Conservation (phyloP, 2,888 invertebrate genomes). For the Sarcophaga carnaria region DNA sequence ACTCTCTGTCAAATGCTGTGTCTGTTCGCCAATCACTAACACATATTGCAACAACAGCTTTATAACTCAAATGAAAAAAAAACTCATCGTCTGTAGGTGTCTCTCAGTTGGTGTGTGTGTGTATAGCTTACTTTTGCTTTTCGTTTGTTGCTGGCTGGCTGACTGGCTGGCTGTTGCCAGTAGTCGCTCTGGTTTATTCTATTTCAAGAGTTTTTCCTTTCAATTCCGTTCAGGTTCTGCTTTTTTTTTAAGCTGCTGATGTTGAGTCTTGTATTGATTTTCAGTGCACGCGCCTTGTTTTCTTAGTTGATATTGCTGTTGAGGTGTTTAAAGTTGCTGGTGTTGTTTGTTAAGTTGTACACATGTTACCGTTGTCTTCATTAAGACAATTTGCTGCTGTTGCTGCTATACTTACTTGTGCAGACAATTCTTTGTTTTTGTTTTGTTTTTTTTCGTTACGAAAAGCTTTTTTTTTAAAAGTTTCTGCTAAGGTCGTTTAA, state of each 20-base stretch:
- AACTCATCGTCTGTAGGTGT: constrained; percentile 35
- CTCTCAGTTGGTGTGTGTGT: constrained; percentile 31
- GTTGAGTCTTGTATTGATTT: constrained; percentile 39
- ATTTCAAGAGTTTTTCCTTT: constrained; percentile 59
- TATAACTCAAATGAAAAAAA: constrained; percentile 15
- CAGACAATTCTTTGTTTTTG: constrained; percentile 3
- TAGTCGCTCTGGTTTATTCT: constrained; percentile 32
- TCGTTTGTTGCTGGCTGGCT: constrained; percentile 8
- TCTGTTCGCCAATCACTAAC: constrained; percentile 23
- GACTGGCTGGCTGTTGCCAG: background rate
- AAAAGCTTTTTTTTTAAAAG: constrained; percentile 46
- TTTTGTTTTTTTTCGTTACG: background rate
- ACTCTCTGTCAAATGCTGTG: constrained; percentile 2
- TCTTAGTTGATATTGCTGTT: constrained; percentile 12
- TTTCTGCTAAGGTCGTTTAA: constrained; percentile 68
- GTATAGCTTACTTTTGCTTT: background rate
- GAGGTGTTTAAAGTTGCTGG: constrained; percentile 19
- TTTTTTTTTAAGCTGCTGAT: background rate
- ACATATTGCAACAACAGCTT: background rate
- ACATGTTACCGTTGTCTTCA: constrained; percentile 68
- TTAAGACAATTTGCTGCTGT: constrained; percentile 33
- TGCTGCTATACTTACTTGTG: constrained; percentile 20
- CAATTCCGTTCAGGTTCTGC: constrained; percentile 55
- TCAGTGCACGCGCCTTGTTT: constrained; percentile 62
- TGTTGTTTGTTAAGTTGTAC: constrained; percentile 50